Conservation (phyloP, 1,140 invertebrate species). For the Neodiprion lecontei region DNA sequence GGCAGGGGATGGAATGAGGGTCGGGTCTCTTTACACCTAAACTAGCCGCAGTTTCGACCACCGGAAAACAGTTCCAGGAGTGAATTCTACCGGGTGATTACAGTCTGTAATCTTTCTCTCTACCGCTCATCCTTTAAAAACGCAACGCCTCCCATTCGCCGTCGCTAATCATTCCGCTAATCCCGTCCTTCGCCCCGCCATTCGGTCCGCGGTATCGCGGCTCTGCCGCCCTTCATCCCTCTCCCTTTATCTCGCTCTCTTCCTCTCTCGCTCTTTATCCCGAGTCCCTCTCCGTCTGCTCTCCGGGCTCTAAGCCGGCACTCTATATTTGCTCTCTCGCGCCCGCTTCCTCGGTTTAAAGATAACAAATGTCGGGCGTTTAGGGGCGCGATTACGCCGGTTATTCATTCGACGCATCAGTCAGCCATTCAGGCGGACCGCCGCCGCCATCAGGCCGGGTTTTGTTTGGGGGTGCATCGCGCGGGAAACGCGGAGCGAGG, state of each 20-base stretch:
- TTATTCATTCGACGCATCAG: slow-evolving; percentile 40
- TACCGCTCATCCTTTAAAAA: neutral
- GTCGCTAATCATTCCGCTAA: slow-evolving; percentile 43
- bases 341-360: slow-evolving; percentile 36
- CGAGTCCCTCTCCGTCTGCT: too few species aligned
- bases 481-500: too few species aligned
- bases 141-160: slow-evolving; percentile 32
- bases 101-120: neutral
- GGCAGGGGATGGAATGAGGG: too few species aligned
- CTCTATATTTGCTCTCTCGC: slow-evolving; percentile 1
- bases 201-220: slow-evolving; percentile 8
- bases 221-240: slow-evolving; percentile 8
- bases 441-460: neutral
- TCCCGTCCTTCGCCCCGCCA: slow-evolving; percentile 32
- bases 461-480: neutral
- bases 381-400: slow-evolving; percentile 39
- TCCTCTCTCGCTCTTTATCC: too few species aligned
- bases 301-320: neutral
- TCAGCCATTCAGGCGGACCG: slow-evolving; percentile 9
- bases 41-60: neutral
- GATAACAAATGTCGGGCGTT: slow-evolving; percentile 50
- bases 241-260: too few species aligned
- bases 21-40: neutral
- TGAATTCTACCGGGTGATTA: neutral
- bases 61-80: neutral